phyloP scores from a whole-genome alignment of 2,888 invertebrate genomes.

The Drosophila greeni region DNA sequence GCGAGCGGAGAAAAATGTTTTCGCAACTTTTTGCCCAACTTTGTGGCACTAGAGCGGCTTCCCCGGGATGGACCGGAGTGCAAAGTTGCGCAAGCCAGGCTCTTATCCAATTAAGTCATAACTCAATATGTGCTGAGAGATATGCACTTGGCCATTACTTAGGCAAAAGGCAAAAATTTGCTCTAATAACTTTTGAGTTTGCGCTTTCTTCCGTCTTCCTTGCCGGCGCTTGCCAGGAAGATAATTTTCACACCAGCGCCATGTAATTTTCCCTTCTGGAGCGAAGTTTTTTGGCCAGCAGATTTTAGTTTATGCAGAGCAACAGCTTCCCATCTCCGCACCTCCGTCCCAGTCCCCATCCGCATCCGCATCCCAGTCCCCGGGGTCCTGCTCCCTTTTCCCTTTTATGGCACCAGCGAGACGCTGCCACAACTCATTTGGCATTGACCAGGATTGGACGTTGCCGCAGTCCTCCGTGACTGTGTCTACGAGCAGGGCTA shows the following conservation, averaged over 20 bases:
- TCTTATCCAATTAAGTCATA: slow-evolving; percentile 78
- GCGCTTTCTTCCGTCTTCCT: slow-evolving; percentile 55
- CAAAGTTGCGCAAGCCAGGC: slow-evolving; percentile 60
- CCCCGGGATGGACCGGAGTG: slow-evolving; percentile 6
- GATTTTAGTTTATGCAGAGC: slow-evolving; percentile 57
- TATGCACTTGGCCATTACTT: slow-evolving; percentile 72
- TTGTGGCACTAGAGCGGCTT: slow-evolving; percentile 16
- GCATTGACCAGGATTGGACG: slow-evolving; percentile 61
- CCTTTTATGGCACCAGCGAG: slow-evolving; percentile 67
- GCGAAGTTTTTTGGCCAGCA: slow-evolving; percentile 40
- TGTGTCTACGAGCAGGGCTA: slow-evolving; percentile 46
- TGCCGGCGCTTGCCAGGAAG: slow-evolving; percentile 49
- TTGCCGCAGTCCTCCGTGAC: slow-evolving; percentile 44
- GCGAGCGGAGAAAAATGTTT: slow-evolving; percentile 21
- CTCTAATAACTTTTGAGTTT: slow-evolving; percentile 67
- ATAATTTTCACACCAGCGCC: slow-evolving; percentile 64
- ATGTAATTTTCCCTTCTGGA: slow-evolving; percentile 49
- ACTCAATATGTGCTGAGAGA: slow-evolving; percentile 75
- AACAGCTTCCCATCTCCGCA: slow-evolving; percentile 47
- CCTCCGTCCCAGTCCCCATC: background rate
- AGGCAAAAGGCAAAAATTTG: slow-evolving; percentile 68
- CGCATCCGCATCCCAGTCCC: slow-evolving; percentile 1
- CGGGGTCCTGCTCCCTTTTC: slow-evolving; percentile 33
- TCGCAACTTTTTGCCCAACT: slow-evolving; percentile 23
- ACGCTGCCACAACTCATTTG: slow-evolving; percentile 71